phyloP scores from a whole-genome alignment of 2,797 vertebrate species.

The Cyclopterus lumpus region DNA sequence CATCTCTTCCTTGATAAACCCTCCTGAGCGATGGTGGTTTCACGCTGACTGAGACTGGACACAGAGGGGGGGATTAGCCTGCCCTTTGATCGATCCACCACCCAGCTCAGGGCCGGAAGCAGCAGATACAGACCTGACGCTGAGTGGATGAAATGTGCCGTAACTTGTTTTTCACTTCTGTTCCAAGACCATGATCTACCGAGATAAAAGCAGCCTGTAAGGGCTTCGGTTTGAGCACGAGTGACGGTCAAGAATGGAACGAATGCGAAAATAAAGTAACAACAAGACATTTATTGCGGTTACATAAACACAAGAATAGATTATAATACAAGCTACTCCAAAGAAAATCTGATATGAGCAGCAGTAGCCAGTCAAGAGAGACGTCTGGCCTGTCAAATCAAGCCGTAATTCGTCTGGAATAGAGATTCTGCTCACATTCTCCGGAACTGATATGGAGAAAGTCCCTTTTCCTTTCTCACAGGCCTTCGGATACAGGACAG shows the following conservation, averaged over 20 bases:
- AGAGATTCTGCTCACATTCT: constrained; percentile 52
- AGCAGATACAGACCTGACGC: constrained; percentile 36
- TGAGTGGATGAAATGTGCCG: constrained; percentile 55
- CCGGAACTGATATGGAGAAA: constrained; percentile 43
- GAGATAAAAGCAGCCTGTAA: constrained; percentile 23
- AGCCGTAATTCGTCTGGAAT: no score
- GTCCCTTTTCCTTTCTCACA: constrained; percentile 21
- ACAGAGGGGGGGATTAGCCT: constrained; percentile 56
- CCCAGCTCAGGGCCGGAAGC: constrained; percentile 58
- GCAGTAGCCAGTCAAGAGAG: constrained; percentile 31
- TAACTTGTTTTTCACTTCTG: constrained; percentile 56
- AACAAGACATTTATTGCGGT: constrained; percentile 24
- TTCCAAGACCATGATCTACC: constrained; percentile 38
- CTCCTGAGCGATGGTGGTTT: constrained; percentile 34
- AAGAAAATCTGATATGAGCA: constrained; percentile 45
- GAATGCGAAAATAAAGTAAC: constrained; percentile 17
- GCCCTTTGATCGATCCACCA: constrained; percentile 72
- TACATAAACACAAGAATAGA: constrained; percentile 17
- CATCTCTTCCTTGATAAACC: constrained; percentile 71
- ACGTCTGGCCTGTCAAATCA: constrained; percentile 55
- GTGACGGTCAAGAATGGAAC: constrained; percentile 16
- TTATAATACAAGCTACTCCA: constrained; percentile 14
- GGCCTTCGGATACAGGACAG: background rate
- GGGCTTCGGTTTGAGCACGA: constrained; percentile 4
- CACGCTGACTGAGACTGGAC: constrained; percentile 41